Base-by-base conservation (phyloP, 2,113 vertebrate species). In the Tychaedon coryphoeus region DNA sequence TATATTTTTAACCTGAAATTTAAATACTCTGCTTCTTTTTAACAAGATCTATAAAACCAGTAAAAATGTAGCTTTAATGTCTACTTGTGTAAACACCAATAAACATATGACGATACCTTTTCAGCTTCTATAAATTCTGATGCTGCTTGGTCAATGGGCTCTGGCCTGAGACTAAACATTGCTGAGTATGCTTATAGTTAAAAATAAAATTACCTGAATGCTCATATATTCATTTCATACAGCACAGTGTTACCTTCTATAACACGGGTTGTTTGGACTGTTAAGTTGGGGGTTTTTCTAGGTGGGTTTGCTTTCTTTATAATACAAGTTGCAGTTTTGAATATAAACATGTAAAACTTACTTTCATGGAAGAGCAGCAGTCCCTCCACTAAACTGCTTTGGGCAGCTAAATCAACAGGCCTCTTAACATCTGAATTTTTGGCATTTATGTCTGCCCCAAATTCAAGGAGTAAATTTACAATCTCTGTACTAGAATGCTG, bases 401-500 rank as follows among this genome's bases (percentile, higher is more conserved):
- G 98, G 36, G 98, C 97, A 79, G 99, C 98, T 67, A 99, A 96
- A 33, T 99, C 99, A 19, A 99, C 96, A 14, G 99, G 98, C 70
- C 99, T 97, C 96, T 99, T 98, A 65, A 98, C 98, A 57, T 99
- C 99, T 64, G 96, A 97, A 86, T 99, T 99, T 93, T 98, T 98
- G 90, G 98, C 98, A 48, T 99, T 99, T 91, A 99, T 98, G 75
- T 99, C 98, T 2, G 99, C 99, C 43, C 99, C 99, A 93, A 99
- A 99, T 81, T 99, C 99, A 75, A 99, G 97, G 91, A 99, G 98
- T 70, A 99, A 96, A 85, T 97, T 98, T 80, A 99, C 96, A 0
- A 98, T 98, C 38, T 99, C 98, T 8, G 97, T 95, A 92, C 98
- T 98, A 96, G 98, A 97, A 79, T 98, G 98, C 61, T 98, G 98